phyloP scores from a whole-genome alignment of 2,888 invertebrate species.

The Oconnorella tubifera region DNA sequence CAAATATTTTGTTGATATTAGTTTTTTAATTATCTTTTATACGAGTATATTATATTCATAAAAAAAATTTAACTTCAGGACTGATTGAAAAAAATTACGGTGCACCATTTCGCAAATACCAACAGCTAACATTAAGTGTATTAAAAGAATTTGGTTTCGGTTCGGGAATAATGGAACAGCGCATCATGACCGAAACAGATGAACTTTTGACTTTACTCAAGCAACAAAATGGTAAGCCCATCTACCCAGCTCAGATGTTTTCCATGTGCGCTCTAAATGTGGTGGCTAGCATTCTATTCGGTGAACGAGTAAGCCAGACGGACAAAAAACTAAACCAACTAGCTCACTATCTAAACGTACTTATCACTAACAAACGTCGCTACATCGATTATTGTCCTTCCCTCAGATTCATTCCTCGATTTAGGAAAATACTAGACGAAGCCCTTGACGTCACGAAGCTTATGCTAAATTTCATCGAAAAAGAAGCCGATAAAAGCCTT shows the following conservation, averaged over 20 bases:
- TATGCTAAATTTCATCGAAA: neutral
- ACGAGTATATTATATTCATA: no score
- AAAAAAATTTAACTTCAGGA: no score
- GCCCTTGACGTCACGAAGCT: neutral
- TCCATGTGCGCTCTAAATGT: constrained; percentile 14
- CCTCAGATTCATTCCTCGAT: constrained; percentile 12
- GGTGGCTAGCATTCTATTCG: constrained; percentile 19
- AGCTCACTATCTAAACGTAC: neutral
- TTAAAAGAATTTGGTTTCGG: constrained; percentile 22
- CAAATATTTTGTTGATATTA: no score
- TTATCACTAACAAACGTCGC: neutral
- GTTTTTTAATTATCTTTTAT: no score
- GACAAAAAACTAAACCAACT: constrained; percentile 5
- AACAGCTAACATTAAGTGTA: constrained; percentile 12
- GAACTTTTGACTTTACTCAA: constrained; percentile 8
- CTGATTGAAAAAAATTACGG: constrained; percentile 11
- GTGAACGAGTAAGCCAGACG: neutral
- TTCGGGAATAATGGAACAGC: constrained; percentile 12
- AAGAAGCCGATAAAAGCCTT: neutral
- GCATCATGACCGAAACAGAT: constrained; percentile 12
- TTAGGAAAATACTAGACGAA: neutral
- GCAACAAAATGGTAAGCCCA: constrained; percentile 4
- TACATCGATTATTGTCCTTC: constrained; percentile 9
- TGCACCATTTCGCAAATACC: constrained; percentile 11
- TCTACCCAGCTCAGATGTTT: constrained; percentile 4